phyloP scores from a whole-genome alignment of 2,888 invertebrate genomes.

The Serrognathus titanus region DNA sequence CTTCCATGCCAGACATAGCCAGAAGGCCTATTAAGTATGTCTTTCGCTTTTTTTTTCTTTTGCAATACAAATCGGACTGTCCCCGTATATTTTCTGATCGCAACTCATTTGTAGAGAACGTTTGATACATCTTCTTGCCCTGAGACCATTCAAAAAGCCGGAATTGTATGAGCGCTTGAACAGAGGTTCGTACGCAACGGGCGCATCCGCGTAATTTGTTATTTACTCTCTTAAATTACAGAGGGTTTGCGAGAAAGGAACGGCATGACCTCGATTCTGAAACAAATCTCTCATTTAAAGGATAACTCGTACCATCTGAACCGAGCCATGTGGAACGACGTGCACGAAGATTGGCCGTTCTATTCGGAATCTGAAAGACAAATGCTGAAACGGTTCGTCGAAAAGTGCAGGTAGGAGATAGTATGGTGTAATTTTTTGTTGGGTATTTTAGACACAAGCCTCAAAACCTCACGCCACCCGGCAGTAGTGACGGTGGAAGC shows the following conservation, averaged over 20 bases:
- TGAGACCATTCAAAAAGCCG: constrained; percentile 90
- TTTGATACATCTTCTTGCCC: constrained; percentile 88
- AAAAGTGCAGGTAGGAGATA: background rate
- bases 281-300: constrained; percentile 75
- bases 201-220: background rate
- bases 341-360: constrained; percentile 91
- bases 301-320: constrained; percentile 88
- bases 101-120: constrained; percentile 72
- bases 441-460: constrained; percentile 68
- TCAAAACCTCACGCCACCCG: constrained; percentile 85
- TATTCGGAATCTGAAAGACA: constrained; percentile 87
- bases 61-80: background rate
- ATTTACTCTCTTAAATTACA: constrained; percentile 46
- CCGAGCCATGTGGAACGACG: constrained; percentile 87
- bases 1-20: constrained; percentile 62
- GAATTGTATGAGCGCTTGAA: constrained; percentile 79
- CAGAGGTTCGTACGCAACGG: constrained; percentile 61
- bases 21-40: constrained; percentile 56
- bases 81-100: background rate
- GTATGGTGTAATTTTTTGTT: background rate
- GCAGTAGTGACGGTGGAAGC: constrained; percentile 76
- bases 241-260: constrained; percentile 85
- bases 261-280: constrained; percentile 72
- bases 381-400: constrained; percentile 72
- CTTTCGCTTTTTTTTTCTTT: too few species aligned